A percentile compares a stretch with the other conserved stretches of the same genome.
phyloP scores from a whole-genome alignment of 2,888 invertebrate species.

The Chelonus formosanus region DNA sequence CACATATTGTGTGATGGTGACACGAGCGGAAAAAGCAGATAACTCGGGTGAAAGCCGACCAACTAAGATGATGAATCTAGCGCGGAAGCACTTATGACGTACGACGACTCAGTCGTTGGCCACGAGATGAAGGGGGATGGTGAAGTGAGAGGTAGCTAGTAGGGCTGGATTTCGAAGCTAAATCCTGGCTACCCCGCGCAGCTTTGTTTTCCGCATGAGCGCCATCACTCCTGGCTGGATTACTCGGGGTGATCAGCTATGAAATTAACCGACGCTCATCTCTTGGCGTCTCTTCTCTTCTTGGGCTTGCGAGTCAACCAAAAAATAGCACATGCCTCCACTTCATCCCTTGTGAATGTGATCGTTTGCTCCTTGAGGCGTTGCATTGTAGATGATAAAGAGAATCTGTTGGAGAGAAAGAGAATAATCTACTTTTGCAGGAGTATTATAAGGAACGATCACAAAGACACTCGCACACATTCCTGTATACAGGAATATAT shows the following conservation, averaged over 20 bases:
- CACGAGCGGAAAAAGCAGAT: slow-evolving; percentile 57
- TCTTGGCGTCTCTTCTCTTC: slow-evolving; percentile 34
- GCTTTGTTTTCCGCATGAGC: slow-evolving; percentile 64
- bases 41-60: slow-evolving; percentile 51
- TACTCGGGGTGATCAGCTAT: slow-evolving; percentile 65
- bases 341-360: slow-evolving; percentile 16
- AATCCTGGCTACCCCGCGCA: slow-evolving; percentile 45
- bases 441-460: neutral
- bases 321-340: slow-evolving; percentile 17
- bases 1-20: slow-evolving; percentile 39
- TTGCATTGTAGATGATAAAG: slow-evolving; percentile 19
- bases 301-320: slow-evolving; percentile 13
- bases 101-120: slow-evolving; percentile 45
- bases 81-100: slow-evolving; percentile 65
- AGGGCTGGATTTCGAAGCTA: slow-evolving; percentile 21
- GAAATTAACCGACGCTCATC: slow-evolving; percentile 61
- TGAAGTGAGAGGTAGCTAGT: neutral
- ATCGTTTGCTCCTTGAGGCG: slow-evolving; percentile 20
- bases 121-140: slow-evolving; percentile 29
- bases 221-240: slow-evolving; percentile 58
- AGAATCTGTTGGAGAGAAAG: slow-evolving; percentile 4
- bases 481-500: neutral
- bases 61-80: slow-evolving; percentile 64
- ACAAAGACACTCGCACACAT: neutral
- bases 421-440: slow-evolving; percentile 15